phyloP scores from a whole-genome alignment of 2,888 invertebrate species.

The Hirudinaria manillensis region DNA sequence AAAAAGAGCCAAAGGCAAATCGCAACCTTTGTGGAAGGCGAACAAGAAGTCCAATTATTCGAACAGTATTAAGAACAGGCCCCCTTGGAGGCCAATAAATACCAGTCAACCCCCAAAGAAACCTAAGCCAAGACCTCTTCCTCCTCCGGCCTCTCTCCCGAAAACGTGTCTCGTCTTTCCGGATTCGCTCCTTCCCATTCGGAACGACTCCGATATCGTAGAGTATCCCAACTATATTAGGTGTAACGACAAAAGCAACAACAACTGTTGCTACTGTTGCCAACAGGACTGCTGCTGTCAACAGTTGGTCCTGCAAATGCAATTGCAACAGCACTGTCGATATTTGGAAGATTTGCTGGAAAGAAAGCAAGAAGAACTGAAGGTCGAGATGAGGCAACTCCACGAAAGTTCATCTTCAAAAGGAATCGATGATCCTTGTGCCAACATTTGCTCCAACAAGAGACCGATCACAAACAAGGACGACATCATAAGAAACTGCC shows the following conservation, averaged over 20 bases:
- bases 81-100: constrained; percentile 9
- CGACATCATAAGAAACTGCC: background rate
- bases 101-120: background rate
- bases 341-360: background rate
- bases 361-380: background rate
- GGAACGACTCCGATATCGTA: background rate
- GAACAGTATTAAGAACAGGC: constrained; percentile 13
- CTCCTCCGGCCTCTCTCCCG: background rate
- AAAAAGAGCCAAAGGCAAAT: background rate
- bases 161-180: background rate
- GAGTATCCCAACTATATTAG: background rate
- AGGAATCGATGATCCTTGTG: background rate
- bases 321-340: constrained; percentile 1
- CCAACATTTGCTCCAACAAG: background rate
- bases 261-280: no score
- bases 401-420: background rate
- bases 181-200: background rate
- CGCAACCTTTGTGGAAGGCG: no score
- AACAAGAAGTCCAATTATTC: background rate
- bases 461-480: background rate
- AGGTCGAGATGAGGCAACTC: background rate
- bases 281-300: background rate
- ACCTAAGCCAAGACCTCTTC: background rate
- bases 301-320: background rate
- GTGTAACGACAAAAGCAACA: no score